Evolutionary conservation across 2,113 vertebrate genomes (phyloP), one percentile per base, ranked within the genome.

Genomic region (Chaetodon trifascialis): DNA sequence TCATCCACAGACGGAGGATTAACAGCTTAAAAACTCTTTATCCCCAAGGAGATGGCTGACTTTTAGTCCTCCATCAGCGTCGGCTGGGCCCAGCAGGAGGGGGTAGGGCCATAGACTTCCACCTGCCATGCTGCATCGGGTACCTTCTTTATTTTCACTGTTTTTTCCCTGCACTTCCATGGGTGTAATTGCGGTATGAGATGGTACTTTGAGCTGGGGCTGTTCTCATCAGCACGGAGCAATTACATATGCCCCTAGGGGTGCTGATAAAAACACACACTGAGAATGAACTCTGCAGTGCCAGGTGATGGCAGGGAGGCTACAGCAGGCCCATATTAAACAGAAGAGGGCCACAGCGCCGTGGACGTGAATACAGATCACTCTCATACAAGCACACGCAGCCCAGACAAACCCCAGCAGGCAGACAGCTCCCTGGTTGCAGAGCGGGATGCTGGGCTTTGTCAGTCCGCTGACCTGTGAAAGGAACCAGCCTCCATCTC

Each of bases 211-310:
- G 82, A 90, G 85, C 78, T 0, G 9, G 23, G 62, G 73, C 72
- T 74, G 73, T 82, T 81, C 89, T 92, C 88, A 92, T 93, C 89
- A 89, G 83, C 88, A 15, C 82, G 0, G 65, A 87, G 87, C 88
- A 90, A 93, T 93, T 92, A 92, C 89, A 79, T 49, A 44, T 70
- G 54, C 63, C 86, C 80, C 85, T 15, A 40, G 69, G 85, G 88
- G 82, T 73, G 83, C 58, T 73, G 88, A 90, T 93, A 86, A 90
- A 89, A 91, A 92, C 86, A 87, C 88, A 86, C 55, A 16, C 71
- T 47, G 75, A 83, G 82, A 84, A 90, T 84, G 75, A 89, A 86
- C 75, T 85, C 79, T 64, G 87, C 87, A 34, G 75, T 71, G 84
- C 87, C 88, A 85, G 89, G 81, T 89, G 86, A 91, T 78, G 83